Evolutionary conservation across 2,113 vertebrate genomes (phyloP).

Genomic region (Verasper variegatus): DNA sequence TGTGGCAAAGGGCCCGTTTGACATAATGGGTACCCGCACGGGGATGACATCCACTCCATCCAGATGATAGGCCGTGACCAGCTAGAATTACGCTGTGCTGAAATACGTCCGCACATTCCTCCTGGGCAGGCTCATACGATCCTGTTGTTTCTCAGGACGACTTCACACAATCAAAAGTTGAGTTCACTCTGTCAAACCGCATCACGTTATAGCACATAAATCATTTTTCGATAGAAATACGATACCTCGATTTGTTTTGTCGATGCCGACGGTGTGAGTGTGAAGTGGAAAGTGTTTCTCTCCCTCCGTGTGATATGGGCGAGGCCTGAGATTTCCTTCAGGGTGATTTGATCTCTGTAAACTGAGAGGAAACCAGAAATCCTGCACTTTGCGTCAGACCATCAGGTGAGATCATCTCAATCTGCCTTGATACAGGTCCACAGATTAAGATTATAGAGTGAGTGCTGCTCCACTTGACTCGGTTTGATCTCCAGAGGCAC

Average conservation of each 20-base stretch:
- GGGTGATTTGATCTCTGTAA: constrained; percentile 20
- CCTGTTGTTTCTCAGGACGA: constrained; percentile 33
- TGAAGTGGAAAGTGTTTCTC: constrained; percentile 13
- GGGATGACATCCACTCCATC: constrained; percentile 63
- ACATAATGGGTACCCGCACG: constrained; percentile 57
- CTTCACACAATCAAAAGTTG: constrained; percentile 42
- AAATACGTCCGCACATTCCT: constrained; percentile 56
- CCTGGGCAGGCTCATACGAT: constrained; percentile 27
- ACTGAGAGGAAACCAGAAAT: constrained; percentile 4
- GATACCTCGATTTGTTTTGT: background rate
- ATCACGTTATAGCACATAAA: constrained; percentile 22
- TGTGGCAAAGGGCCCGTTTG: constrained; percentile 66
- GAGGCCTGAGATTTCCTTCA: background rate
- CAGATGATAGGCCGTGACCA: constrained; percentile 63
- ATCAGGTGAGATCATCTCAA: background rate
- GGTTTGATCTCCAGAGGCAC: constrained; percentile 6
- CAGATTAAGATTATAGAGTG: background rate
- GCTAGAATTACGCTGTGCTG: constrained; percentile 67
- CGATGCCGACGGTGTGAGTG: background rate
- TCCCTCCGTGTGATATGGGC: background rate
- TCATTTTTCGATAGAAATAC: constrained; percentile 9
- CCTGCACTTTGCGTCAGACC: background rate
- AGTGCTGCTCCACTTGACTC: constrained; percentile 7
- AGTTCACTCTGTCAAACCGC: constrained; percentile 31
- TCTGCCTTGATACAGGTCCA: background rate